phyloP scores from a whole-genome alignment of 2,797 vertebrate species.

The Muscicapa comitata region DNA sequence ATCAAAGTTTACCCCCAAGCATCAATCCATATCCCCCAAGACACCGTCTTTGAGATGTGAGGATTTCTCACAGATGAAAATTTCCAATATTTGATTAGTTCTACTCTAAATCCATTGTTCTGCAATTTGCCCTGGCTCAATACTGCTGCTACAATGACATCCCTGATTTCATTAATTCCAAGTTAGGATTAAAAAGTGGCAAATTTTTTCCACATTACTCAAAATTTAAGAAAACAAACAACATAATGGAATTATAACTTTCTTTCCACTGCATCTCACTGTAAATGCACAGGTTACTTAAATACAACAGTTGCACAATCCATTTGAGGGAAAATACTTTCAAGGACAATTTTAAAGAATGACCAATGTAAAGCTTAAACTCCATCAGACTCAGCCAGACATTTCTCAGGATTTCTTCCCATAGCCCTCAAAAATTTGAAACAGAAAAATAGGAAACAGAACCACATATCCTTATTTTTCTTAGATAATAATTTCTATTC shows the following conservation, averaged over 20 bases:
- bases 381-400: not conserved
- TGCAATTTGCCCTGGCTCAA: not conserved
- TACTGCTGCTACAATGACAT: not conserved
- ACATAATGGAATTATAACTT: not conserved
- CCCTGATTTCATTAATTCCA: not conserved
- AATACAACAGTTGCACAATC: not conserved
- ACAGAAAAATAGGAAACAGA: not conserved
- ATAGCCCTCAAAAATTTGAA: not conserved
- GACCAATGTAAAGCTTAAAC: not conserved
- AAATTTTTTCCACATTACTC: not conserved
- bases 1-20: not conserved
- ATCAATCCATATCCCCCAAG: not conserved
- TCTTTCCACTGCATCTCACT: not conserved
- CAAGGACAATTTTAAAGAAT: not conserved
- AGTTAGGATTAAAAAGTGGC: not conserved
- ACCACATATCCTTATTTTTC: not conserved
- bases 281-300: not conserved
- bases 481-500: not conserved
- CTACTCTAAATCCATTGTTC: not conserved
- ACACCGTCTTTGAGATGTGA: not conserved
- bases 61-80: not conserved
- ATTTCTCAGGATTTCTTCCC: not conserved
- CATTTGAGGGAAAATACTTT: not conserved
- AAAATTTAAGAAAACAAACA: not conserved
- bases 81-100: not conserved